Conservation (phyloP, 2,888 invertebrate genomes). For the Caenorhabditis auriculariae region DNA sequence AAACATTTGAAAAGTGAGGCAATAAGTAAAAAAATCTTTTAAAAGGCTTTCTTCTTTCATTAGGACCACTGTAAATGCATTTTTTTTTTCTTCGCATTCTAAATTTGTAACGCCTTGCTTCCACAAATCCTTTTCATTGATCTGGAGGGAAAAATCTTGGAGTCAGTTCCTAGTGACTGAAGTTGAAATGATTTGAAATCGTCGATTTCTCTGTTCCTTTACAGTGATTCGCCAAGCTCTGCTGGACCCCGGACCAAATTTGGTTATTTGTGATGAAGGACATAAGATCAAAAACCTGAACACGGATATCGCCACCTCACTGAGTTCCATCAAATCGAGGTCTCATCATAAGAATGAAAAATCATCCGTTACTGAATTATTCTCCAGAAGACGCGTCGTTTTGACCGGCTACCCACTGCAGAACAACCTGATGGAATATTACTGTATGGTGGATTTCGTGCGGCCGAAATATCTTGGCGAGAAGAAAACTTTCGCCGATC, state of each 20-base stretch:
- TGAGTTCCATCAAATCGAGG: slow-evolving; percentile 88
- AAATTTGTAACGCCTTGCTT: no score
- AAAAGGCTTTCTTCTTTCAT: no score
- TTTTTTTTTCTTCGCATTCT: no score
- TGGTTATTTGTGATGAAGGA: slow-evolving; percentile 93
- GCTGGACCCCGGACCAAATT: slow-evolving; percentile 86
- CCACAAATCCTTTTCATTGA: no score
- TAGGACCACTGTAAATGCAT: no score
- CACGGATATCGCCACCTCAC: slow-evolving; percentile 89
- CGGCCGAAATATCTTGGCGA: slow-evolving; percentile 89
- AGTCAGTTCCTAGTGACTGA: no score
- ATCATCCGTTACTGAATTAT: not conserved
- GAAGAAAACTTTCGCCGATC: slow-evolving; percentile 93
- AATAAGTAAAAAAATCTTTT: no score
- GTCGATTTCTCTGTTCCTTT: no score
- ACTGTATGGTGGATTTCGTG: slow-evolving; percentile 78
- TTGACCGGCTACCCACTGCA: slow-evolving; percentile 97
- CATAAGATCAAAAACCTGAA: slow-evolving; percentile 97
- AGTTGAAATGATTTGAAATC: no score
- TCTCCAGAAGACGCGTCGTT: slow-evolving; percentile 80
- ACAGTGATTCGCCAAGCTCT: slow-evolving; percentile 65
- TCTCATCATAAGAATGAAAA: slow-evolving; percentile 22
- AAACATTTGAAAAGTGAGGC: no score
- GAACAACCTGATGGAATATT: slow-evolving; percentile 81
- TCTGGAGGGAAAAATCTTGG: no score